Evolutionary conservation across 2,797 vertebrate genomes (phyloP).

Genomic region (Chelmon rostratus): DNA sequence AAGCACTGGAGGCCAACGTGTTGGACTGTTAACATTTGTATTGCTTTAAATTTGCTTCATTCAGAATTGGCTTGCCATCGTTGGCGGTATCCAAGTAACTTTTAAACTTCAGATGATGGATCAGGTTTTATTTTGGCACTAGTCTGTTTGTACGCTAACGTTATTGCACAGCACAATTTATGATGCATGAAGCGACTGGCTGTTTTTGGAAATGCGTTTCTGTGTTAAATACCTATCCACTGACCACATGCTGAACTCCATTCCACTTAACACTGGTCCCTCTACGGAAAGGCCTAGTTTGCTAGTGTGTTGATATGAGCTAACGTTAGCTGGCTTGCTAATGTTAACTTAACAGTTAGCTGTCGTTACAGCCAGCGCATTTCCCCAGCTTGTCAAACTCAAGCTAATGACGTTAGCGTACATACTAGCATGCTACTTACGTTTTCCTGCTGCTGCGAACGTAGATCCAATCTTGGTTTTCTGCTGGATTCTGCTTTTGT

Average conservation of each 20-base stretch:
- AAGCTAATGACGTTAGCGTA: constrained; percentile 76
- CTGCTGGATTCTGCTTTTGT: constrained; percentile 55
- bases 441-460: constrained; percentile 76
- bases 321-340: constrained; percentile 66
- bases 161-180: constrained; percentile 37
- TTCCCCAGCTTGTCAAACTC: constrained; percentile 69
- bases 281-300: constrained; percentile 69
- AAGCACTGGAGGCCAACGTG: constrained; percentile 42
- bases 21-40: neutral
- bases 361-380: constrained; percentile 45
- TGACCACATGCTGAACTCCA: constrained; percentile 74
- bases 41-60: constrained; percentile 21
- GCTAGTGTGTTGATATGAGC: constrained; percentile 66
- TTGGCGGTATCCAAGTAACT: constrained; percentile 27
- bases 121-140: constrained; percentile 34
- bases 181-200: constrained; percentile 1
- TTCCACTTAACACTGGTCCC: constrained; percentile 58
- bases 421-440: constrained; percentile 79
- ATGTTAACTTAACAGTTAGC: constrained; percentile 69
- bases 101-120: constrained; percentile 41
- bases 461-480: constrained; percentile 75
- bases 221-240: constrained; percentile 66
- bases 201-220: constrained; percentile 48
- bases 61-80: constrained; percentile 14
- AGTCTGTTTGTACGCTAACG: constrained; percentile 20